Conservation (phyloP, 2,113 vertebrate genomes). For the Nycticebus coucang region DNA sequence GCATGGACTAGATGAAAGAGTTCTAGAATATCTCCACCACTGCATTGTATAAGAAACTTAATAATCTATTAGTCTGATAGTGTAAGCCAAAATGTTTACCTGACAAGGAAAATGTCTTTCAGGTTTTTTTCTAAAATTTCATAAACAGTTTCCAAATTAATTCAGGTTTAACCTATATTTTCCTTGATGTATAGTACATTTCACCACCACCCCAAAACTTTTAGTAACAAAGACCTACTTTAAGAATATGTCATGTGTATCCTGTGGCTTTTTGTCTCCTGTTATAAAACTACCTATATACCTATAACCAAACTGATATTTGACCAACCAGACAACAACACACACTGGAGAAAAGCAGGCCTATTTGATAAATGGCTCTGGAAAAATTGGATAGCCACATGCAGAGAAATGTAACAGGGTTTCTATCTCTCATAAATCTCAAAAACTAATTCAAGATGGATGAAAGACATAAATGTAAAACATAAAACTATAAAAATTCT, state of each 20-base stretch:
- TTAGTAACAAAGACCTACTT: not conserved
- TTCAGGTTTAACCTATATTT: not conserved
- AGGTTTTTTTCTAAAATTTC: constrained; percentile 9
- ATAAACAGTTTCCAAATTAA: not conserved
- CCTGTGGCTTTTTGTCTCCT: not conserved
- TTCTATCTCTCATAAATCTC: too few relatives aligned
- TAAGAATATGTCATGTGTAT: not conserved
- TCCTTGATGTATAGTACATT: not conserved
- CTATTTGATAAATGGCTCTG: too few relatives aligned
- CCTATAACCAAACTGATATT: too few relatives aligned
- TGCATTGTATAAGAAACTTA: not conserved
- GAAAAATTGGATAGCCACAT: too few relatives aligned
- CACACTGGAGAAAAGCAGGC: too few relatives aligned
- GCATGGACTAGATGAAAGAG: not conserved
- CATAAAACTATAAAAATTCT: too few relatives aligned
- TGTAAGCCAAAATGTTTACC: not conserved
- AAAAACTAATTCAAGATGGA: too few relatives aligned
- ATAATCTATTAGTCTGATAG: not conserved
- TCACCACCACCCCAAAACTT: not conserved
- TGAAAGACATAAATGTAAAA: too few relatives aligned
- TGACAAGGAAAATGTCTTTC: not conserved
- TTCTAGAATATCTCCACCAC: not conserved
- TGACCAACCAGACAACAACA: too few relatives aligned
- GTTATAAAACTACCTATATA: too few relatives aligned
- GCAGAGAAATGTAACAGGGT: too few relatives aligned